Percentiles rank a stretch among this genome's conserved stretches.
phyloP scores from a whole-genome alignment of 2,888 invertebrate genomes.

The Asteroscopus sphinx region DNA sequence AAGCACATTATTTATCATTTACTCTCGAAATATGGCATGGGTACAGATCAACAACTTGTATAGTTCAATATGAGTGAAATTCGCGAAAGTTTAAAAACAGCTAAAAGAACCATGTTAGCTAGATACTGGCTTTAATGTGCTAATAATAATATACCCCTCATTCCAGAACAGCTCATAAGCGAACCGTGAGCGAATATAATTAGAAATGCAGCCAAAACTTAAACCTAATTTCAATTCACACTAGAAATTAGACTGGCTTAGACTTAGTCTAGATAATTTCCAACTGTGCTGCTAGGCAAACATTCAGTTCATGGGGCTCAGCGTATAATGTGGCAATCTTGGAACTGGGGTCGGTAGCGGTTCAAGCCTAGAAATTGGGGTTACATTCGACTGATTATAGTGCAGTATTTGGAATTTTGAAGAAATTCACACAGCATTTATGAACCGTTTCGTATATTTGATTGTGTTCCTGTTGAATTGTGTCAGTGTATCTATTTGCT shows the following conservation, averaged over 20 bases:
- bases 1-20: too few relatives aligned
- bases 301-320: slow-evolving; percentile 22
- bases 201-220: slow-evolving; percentile 25
- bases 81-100: too few relatives aligned
- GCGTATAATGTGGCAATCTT: slow-evolving; percentile 59
- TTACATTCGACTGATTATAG: neutral
- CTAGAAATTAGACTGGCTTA: slow-evolving; percentile 38
- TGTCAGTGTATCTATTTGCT: too few relatives aligned
- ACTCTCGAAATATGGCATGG: too few relatives aligned
- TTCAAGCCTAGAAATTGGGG: slow-evolving; percentile 17
- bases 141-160: neutral
- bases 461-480: too few relatives aligned
- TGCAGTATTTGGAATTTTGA: slow-evolving; percentile 1
- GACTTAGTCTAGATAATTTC: slow-evolving; percentile 45
- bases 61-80: too few relatives aligned
- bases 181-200: slow-evolving; percentile 21
- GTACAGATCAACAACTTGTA: too few relatives aligned
- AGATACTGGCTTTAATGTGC: too few relatives aligned
- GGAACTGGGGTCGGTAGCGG: slow-evolving; percentile 36
- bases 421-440: too few relatives aligned
- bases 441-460: too few relatives aligned
- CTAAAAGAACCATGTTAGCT: too few relatives aligned
- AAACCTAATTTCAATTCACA: slow-evolving; percentile 42
- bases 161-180: neutral
- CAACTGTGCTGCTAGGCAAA: slow-evolving; percentile 33